Percentiles rank a stretch among this genome's conserved stretches.
Evolutionary conservation across 1,140 invertebrate genomes (phyloP).

Genomic region (Oryzaephilus surinamensis): DNA sequence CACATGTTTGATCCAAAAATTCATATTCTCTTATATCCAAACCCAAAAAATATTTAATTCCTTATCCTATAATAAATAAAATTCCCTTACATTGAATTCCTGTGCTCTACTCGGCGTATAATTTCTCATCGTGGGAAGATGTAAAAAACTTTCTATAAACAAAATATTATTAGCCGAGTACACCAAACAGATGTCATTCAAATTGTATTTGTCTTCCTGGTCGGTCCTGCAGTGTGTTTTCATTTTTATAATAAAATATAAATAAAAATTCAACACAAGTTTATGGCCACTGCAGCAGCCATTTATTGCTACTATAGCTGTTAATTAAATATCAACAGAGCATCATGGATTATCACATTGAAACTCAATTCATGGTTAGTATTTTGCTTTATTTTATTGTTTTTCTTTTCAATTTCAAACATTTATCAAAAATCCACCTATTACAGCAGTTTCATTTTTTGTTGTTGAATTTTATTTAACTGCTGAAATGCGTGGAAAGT

Average conservation of each 20-base stretch:
- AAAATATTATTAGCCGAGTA: too few species aligned
- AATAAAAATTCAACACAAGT: background rate
- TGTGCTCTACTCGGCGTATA: too few species aligned
- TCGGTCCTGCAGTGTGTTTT: conserved; percentile 31
- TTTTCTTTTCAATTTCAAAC: conserved; percentile 14
- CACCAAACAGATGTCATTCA: conserved; percentile 28
- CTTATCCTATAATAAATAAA: too few species aligned
- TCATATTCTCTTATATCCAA: conserved; percentile 1
- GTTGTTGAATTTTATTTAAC: background rate
- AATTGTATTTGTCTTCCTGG: conserved; percentile 31
- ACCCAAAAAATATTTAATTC: too few species aligned
- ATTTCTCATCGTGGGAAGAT: too few species aligned
- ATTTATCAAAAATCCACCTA: background rate
- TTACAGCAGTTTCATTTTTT: background rate
- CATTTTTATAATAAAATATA: background rate
- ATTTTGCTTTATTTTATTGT: conserved; percentile 28
- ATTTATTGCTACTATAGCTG: conserved; percentile 33
- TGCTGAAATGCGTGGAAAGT: background rate
- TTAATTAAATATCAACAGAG: conserved; percentile 26
- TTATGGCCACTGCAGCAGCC: conserved; percentile 30
- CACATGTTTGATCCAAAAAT: conserved; percentile 20
- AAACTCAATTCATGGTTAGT: conserved; percentile 33
- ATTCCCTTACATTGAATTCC: too few species aligned
- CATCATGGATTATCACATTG: conserved; percentile 25
- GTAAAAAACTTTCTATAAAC: too few species aligned